phyloP scores from a whole-genome alignment of 2,113 vertebrate genomes.

The Chamaetylas fuelleborni region DNA sequence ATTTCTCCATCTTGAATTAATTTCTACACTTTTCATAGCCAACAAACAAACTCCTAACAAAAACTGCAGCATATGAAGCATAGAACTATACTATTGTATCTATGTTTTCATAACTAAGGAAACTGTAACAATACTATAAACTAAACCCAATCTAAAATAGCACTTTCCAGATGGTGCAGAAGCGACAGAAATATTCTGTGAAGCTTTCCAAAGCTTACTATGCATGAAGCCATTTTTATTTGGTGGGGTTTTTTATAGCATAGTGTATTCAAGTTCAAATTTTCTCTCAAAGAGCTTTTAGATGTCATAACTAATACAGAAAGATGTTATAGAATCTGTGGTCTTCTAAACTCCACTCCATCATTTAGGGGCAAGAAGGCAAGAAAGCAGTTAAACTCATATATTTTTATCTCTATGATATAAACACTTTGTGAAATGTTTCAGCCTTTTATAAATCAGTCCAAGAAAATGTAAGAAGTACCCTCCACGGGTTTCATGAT shows the following conservation, averaged over 20 bases:
- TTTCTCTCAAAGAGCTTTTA: not conserved
- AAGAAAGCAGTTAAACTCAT: not conserved
- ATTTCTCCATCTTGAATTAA: not conserved
- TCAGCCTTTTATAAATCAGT: not conserved
- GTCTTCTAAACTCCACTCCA: not conserved
- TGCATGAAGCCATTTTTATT: not conserved
- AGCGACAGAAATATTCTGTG: not conserved
- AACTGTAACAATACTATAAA: not conserved
- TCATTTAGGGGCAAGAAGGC: not conserved
- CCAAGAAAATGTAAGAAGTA: not conserved
- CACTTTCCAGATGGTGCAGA: not conserved
- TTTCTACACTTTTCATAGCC: not conserved
- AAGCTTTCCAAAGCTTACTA: not conserved
- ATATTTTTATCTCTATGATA: not conserved
- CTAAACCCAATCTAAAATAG: not conserved
- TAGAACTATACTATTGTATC: not conserved
- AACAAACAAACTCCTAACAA: not conserved
- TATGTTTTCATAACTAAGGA: not conserved
- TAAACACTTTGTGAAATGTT: not conserved
- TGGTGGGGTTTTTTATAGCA: not conserved
- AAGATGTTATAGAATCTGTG: not conserved
- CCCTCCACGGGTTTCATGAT: not conserved
- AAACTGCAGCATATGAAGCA: not conserved
- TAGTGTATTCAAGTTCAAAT: not conserved
- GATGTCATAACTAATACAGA: not conserved